These are phyloP conservation scores for Myrmophylax atrothorax DNA, from an alignment of 2,113 vertebrate genomes.

Conservation along the genomic window DNA sequence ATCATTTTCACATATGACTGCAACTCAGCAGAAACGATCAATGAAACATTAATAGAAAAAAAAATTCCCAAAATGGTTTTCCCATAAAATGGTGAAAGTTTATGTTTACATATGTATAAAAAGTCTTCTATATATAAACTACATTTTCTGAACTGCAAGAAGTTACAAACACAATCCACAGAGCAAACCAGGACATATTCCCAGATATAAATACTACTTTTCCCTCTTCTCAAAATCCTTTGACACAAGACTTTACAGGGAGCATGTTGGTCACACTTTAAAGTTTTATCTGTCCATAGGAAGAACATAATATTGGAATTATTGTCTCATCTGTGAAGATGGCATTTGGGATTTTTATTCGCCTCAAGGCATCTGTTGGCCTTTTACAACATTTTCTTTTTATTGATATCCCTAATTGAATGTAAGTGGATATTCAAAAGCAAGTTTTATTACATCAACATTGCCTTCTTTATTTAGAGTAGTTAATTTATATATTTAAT, in stretches of 20 bases:
- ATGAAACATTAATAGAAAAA: not conserved
- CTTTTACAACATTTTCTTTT: slow-evolving; percentile 41
- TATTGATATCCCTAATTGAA: slow-evolving; percentile 15
- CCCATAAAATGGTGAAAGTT: not conserved
- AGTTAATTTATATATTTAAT: slow-evolving; percentile 33
- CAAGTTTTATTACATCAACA: slow-evolving; percentile 1
- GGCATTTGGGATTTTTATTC: slow-evolving; percentile 39
- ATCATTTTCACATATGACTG: not conserved
- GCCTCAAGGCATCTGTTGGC: slow-evolving; percentile 26
- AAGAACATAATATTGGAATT: not conserved
- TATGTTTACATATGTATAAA: not conserved
- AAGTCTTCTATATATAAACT: not conserved
- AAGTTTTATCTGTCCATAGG: not conserved
- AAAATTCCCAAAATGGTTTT: not conserved
- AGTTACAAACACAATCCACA: not conserved
- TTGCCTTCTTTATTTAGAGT: not conserved
- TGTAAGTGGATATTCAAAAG: slow-evolving; percentile 19
- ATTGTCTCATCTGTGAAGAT: slow-evolving; percentile 7
- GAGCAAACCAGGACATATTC: not conserved
- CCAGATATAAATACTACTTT: not conserved
- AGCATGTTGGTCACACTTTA: not conserved
- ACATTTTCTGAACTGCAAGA: not conserved
- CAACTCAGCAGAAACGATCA: not conserved
- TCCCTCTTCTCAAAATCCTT: not conserved
- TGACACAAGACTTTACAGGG: not conserved